A percentile compares a stretch with the other conserved stretches of the same genome.
Conservation (phyloP, 1,140 invertebrate species). For the Drosophila simulans region DNA sequence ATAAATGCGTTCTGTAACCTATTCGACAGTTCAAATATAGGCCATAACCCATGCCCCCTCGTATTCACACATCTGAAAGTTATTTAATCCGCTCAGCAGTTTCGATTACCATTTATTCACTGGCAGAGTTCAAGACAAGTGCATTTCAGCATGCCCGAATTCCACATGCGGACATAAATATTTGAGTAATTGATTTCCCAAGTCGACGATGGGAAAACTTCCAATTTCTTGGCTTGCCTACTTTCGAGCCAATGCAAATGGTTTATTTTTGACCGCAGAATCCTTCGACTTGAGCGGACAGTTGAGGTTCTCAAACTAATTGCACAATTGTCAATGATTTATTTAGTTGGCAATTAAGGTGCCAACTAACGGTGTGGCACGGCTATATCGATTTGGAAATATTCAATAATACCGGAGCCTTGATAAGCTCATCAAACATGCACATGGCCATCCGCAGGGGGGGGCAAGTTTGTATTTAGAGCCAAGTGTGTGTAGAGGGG, state of each 20-base stretch:
- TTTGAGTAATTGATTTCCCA: slow-evolving; percentile 50
- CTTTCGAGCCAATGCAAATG: slow-evolving; percentile 21
- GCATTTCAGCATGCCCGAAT: slow-evolving; percentile 20
- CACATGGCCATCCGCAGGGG: slow-evolving; percentile 30
- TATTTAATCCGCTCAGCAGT: slow-evolving; percentile 20
- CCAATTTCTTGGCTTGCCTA: slow-evolving; percentile 21
- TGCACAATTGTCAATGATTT: slow-evolving; percentile 58
- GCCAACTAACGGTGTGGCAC: slow-evolving; percentile 58
- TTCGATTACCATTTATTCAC: slow-evolving; percentile 15
- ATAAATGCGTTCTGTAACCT: background rate
- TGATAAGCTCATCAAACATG: slow-evolving; percentile 78
- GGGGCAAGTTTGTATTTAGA: slow-evolving; percentile 27
- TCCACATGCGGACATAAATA: slow-evolving; percentile 21
- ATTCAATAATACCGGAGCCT: slow-evolving; percentile 69
- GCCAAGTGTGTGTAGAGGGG: background rate
- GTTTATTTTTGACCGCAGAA: slow-evolving; percentile 15
- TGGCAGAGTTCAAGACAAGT: slow-evolving; percentile 30
- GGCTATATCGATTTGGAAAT: slow-evolving; percentile 74
- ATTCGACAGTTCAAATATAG: background rate
- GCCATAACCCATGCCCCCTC: slow-evolving; percentile 8
- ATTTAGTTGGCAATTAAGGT: slow-evolving; percentile 69
- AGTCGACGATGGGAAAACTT: slow-evolving; percentile 10
- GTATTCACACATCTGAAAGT: slow-evolving; percentile 5
- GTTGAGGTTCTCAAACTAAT: slow-evolving; percentile 40
- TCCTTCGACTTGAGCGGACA: slow-evolving; percentile 39